Conservation (phyloP, 1,140 invertebrate species). For the Drosophila hydei region DNA sequence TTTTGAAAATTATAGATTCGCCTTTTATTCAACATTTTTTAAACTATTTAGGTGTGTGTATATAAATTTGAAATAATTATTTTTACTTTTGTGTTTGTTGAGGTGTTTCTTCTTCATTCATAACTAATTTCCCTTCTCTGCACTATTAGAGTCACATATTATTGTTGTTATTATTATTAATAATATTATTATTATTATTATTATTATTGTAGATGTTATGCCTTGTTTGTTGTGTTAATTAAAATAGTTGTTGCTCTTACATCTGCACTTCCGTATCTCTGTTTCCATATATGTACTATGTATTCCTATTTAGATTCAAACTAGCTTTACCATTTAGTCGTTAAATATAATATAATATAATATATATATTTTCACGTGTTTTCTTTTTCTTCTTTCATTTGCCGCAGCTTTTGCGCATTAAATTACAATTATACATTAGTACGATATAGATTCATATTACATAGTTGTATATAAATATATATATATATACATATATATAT, state of each 20-base stretch:
- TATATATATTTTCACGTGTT: conserved; percentile 36
- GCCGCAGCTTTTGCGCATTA: conserved; percentile 45
- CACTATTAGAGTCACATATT: conserved; percentile 42
- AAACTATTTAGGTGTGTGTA: conserved; percentile 35
- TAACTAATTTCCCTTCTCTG: conserved; percentile 18
- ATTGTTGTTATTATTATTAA: conserved; percentile 28
- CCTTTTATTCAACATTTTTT: conserved; percentile 59
- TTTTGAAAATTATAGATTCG: conserved; percentile 59
- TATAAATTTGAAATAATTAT: conserved; percentile 42
- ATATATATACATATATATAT: not conserved
- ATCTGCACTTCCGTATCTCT: conserved; percentile 36
- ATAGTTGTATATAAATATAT: conserved; percentile 32
- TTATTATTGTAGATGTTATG: conserved; percentile 74
- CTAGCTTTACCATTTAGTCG: conserved; percentile 72
- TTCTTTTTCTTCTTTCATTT: conserved; percentile 35
- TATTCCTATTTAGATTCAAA: conserved; percentile 74
- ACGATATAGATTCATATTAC: conserved; percentile 57
- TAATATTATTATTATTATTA: not conserved
- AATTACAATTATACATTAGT: conserved; percentile 75
- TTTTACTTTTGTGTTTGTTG: conserved; percentile 32
- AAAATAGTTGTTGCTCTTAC: conserved; percentile 74
- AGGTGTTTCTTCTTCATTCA: conserved; percentile 22
- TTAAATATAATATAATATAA: conserved; percentile 49
- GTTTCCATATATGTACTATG: conserved; percentile 63
- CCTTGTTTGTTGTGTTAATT: conserved; percentile 67